A percentile compares a stretch with the other conserved stretches of the same genome.
phyloP scores from a whole-genome alignment of 2,888 invertebrate genomes.

The Cryptocephalus moraei region DNA sequence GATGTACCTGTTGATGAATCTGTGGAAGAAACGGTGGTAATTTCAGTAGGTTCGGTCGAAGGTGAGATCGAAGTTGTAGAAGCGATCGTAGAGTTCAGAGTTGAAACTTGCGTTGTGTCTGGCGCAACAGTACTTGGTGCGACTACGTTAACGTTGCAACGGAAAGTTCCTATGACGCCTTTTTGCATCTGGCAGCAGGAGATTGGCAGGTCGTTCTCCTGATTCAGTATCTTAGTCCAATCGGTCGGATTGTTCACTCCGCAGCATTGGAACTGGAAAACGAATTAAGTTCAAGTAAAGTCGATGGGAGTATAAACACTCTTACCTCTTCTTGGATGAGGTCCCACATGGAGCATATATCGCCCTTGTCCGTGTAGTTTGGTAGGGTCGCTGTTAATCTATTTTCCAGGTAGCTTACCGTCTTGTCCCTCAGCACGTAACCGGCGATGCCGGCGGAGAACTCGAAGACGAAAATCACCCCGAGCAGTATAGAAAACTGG shows the following conservation, averaged over 20 bases:
- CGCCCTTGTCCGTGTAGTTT: conserved; percentile 15
- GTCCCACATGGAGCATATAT: conserved; percentile 64
- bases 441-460: conserved; percentile 75
- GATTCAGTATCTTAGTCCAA: conserved; percentile 8
- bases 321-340: conserved; percentile 71
- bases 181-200: conserved; percentile 51
- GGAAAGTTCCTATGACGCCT: conserved; percentile 40
- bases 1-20: no score
- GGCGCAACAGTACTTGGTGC: no score
- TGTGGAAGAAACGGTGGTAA: no score
- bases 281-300: not conserved
- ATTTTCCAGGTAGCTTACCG: conserved; percentile 51
- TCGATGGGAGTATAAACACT: conserved; percentile 1
- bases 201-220: conserved; percentile 42
- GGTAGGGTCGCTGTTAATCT: conserved; percentile 58
- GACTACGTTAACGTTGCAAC: conserved; percentile 24
- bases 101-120: no score
- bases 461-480: conserved; percentile 76
- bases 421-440: conserved; percentile 61
- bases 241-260: conserved; percentile 45
- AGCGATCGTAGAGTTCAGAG: no score
- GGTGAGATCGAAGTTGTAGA: no score
- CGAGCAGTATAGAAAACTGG: conserved; percentile 66
- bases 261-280: conserved; percentile 58
- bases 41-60: no score